Evolutionary conservation across 2,888 invertebrate species (phyloP).

Genomic region (Trissolcus brochymenae): DNA sequence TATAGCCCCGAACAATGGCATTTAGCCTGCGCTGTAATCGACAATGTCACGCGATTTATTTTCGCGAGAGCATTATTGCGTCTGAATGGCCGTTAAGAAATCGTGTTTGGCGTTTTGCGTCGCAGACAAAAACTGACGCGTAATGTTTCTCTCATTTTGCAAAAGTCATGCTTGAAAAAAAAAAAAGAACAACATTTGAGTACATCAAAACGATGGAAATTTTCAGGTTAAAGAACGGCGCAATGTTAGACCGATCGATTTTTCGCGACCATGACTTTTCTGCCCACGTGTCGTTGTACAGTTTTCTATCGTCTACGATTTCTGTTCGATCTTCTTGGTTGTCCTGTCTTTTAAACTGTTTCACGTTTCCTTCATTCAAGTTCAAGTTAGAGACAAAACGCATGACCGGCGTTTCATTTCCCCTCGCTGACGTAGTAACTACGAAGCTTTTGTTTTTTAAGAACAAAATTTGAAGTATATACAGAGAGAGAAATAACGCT

Average conservation of each 20-base stretch:
- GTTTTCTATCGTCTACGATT: constrained; percentile 15
- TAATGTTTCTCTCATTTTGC: too few relatives aligned
- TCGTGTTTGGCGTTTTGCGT: too few relatives aligned
- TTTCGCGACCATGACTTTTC: constrained; percentile 57
- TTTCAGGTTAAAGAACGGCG: constrained; percentile 37
- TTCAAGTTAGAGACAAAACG: neutral
- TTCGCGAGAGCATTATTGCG: too few relatives aligned
- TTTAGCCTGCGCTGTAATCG: too few relatives aligned
- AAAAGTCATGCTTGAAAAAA: too few relatives aligned
- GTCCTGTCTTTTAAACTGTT: neutral
- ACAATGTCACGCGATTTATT: too few relatives aligned
- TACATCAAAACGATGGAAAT: too few relatives aligned
- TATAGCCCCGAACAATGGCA: neutral
- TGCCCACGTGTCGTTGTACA: constrained; percentile 9
- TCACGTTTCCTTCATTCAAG: neutral
- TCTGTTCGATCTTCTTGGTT: neutral
- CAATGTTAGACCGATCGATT: constrained; percentile 51
- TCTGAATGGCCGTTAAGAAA: too few relatives aligned
- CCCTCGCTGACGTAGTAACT: neutral
- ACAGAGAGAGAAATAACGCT: too few relatives aligned
- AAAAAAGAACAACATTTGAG: too few relatives aligned
- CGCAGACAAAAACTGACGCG: too few relatives aligned
- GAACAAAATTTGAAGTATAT: too few relatives aligned
- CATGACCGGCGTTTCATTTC: neutral
- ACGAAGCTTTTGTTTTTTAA: constrained; percentile 3